Base-by-base conservation (phyloP, 2,888 invertebrate genomes). In the Charanyca ferruginea region DNA sequence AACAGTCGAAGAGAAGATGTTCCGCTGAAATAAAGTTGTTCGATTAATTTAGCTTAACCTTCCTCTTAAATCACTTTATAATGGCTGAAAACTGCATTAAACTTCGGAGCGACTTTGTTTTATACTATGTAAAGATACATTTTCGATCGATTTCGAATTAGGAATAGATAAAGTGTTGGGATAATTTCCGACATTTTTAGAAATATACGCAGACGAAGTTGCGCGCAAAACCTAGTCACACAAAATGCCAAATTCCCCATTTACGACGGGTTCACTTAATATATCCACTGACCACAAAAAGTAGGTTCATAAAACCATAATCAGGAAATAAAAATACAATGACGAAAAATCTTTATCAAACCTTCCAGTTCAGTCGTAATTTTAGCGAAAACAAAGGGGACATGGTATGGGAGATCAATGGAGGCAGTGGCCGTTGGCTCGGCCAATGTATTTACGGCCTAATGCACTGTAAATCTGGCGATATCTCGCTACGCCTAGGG, bases 401-500 rank as follows among this genome's bases (percentile, higher is more conserved):
- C 60, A 78, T 63, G 69, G 63, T 54, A 51, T 61, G 28, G 53
- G 84, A 90, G 91, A 90, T 91, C 91, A 89, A 90, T 88, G 88
- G 84, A 84, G 85, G n/a, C n/a, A n/a, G n/a, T 7, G 2, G 89
- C 89, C 85, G 84, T 79, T 84, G 89, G 89, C 87, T 75, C 80
- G 48, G 77, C 80, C 73, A 67, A 73, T 82, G 87, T 89, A 90
- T 92, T 92, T 87, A 90, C 91, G 85, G 90, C 83, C 86, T 90
- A 91, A 89, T 92, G 92, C 89, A 84, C 90, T 90, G 92, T 93
- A 91, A 93, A 93, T 91, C 86, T 86, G 75, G 77, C 84, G 90
- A 93, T 93, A 93, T 90, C 91, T 86, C 77, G 66, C 52, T 58
- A 38, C 77, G 88, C 90, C 90, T 79, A 65, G 80, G 87, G 84